Percentiles rank a stretch among this genome's conserved stretches.
phyloP scores from a whole-genome alignment of 1,140 invertebrate species.

The Platorchestia sp. region DNA sequence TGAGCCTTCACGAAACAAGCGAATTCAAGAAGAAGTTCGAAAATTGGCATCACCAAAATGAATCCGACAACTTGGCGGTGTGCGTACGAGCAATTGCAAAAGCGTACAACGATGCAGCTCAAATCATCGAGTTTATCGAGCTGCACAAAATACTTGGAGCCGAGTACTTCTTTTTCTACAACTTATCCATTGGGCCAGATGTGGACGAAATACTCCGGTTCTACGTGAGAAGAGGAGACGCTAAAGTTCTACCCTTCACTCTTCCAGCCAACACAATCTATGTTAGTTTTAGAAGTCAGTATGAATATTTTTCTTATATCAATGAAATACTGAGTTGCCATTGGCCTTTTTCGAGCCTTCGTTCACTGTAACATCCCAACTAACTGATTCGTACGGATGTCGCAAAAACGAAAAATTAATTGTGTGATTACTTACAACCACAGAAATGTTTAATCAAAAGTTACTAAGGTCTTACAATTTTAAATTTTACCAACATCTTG shows the following conservation, averaged over 20 bases:
- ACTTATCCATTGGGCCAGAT: conserved; percentile 85
- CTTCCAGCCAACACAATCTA: conserved; percentile 88
- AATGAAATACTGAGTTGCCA: not conserved
- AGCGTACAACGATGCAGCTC: conserved; percentile 82
- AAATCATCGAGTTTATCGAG: conserved; percentile 93
- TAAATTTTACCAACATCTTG: too few relatives aligned
- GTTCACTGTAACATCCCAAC: too few relatives aligned
- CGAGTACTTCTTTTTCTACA: conserved; percentile 92
- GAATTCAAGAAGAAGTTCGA: not conserved
- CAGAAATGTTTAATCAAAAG: too few relatives aligned
- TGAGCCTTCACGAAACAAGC: not conserved
- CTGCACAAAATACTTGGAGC: conserved; percentile 88
- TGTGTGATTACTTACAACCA: too few relatives aligned
- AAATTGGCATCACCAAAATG: not conserved
- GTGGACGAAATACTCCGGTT: conserved; percentile 79
- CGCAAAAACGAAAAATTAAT: too few relatives aligned
- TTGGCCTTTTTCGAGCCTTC: not conserved
- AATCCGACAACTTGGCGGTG: conserved; percentile 71
- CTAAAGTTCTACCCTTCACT: conserved; percentile 89
- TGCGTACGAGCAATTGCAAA: conserved; percentile 95
- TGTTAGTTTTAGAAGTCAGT: conserved; percentile 11
- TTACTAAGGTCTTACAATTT: too few relatives aligned
- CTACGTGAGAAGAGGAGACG: conserved; percentile 78
- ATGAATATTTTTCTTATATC: not conserved
- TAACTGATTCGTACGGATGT: too few relatives aligned